Percentiles rank a stretch among this genome's conserved stretches.
phyloP scores from a whole-genome alignment of 2,113 vertebrate genomes.

The Reinhardtius hippoglossoides region DNA sequence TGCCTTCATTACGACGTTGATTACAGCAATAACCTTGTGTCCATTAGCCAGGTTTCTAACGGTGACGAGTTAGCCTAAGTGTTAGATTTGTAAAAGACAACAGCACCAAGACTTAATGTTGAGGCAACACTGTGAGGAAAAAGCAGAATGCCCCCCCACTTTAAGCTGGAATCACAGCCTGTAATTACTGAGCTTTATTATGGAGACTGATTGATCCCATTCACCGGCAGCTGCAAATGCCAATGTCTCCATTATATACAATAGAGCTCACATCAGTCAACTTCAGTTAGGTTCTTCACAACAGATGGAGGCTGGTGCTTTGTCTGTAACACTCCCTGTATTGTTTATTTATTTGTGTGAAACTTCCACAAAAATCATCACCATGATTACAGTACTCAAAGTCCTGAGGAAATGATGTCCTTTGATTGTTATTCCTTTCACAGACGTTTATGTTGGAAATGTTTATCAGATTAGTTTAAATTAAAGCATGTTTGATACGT shows the following conservation, averaged over 20 bases:
- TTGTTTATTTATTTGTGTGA: slow-evolving; percentile 33
- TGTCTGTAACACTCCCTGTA: slow-evolving; percentile 31
- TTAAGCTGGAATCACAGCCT: slow-evolving; percentile 59
- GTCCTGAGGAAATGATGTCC: background rate
- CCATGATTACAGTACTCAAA: slow-evolving; percentile 5
- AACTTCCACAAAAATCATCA: background rate
- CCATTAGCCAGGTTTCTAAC: slow-evolving; percentile 44
- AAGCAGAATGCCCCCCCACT: slow-evolving; percentile 21
- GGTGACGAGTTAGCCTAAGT: slow-evolving; percentile 9
- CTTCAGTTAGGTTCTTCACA: slow-evolving; percentile 39
- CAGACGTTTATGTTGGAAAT: background rate
- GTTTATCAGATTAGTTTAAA: background rate
- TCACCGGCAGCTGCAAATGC: slow-evolving; percentile 69
- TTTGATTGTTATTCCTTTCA: background rate
- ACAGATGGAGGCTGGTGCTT: slow-evolving; percentile 36
- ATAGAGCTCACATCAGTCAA: slow-evolving; percentile 42
- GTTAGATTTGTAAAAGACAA: slow-evolving; percentile 31
- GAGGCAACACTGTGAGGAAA: slow-evolving; percentile 25
- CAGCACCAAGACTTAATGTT: slow-evolving; percentile 10
- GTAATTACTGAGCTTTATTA: slow-evolving; percentile 74
- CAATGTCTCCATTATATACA: slow-evolving; percentile 60
- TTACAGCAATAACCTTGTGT: slow-evolving; percentile 13
- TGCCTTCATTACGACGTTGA: slow-evolving; percentile 24
- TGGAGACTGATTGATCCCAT: slow-evolving; percentile 76
- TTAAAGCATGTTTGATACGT: background rate